These are phyloP conservation scores for Potorous gilbertii DNA, from an alignment of 2,797 vertebrate genomes.

Conservation along the genomic window DNA sequence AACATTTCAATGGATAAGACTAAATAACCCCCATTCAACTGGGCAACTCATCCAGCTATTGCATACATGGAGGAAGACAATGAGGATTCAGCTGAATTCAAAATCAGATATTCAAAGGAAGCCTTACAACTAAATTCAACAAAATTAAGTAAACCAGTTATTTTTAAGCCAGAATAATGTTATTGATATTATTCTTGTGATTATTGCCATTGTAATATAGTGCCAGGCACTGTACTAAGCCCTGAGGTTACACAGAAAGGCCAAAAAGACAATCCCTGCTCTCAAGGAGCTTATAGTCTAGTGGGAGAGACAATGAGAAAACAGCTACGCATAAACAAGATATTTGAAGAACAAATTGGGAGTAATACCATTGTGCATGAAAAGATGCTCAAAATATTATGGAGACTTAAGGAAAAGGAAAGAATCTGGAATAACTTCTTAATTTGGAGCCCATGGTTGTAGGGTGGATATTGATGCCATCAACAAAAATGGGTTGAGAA, in stretches of 20 bases:
- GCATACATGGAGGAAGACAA: background rate
- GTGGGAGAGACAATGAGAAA: background rate
- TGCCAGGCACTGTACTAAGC: background rate
- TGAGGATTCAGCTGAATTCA: background rate
- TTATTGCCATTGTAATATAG: background rate
- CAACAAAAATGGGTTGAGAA: too few relatives aligned
- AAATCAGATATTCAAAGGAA: background rate
- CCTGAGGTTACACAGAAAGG: background rate
- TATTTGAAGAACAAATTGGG: background rate
- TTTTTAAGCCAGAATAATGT: background rate
- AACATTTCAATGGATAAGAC: background rate
- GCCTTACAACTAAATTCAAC: background rate
- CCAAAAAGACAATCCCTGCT: background rate
- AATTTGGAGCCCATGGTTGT: too few relatives aligned
- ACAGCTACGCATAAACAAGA: background rate
- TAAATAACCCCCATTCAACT: background rate
- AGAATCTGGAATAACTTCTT: too few relatives aligned
- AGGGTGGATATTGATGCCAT: too few relatives aligned
- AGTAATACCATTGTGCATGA: background rate
- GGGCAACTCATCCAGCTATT: background rate
- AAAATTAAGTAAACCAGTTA: background rate
- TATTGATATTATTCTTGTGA: background rate
- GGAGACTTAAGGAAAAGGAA: too few relatives aligned
- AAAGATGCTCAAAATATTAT: too few relatives aligned
- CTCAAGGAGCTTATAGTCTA: background rate